Base-by-base conservation (phyloP, 2,113 vertebrate genomes). In the Gymnocephalus cernua region DNA sequence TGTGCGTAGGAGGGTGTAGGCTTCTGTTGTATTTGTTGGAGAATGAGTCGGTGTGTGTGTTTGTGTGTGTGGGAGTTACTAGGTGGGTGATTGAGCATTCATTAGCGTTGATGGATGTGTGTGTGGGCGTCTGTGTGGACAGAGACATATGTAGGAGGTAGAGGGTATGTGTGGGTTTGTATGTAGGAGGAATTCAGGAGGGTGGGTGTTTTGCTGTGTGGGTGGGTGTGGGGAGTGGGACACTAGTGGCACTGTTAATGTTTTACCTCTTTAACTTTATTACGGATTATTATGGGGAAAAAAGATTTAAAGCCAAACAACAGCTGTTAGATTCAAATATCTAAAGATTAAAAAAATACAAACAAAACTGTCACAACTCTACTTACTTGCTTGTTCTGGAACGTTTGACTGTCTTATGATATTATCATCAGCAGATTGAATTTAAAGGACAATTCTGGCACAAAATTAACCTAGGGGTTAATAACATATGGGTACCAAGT, bases 41-140 rank as follows among this genome's bases (percentile, higher is more conserved):
- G 74, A 68, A 74, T 79, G 87, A 83, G 88, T 88, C 9, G 41
- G 82, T 65, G 77, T 86, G 80, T 77, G 77, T 66, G 63, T 48
- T 8, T 64, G 62, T 67, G 74, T 54, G 35, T 53, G 84, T 88
- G 75, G 86, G 92, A 90, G 86, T 80, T 50, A 53, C 62, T 83
- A 16, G 25, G 84, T 73, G 89, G 70, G 81, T 83, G 88, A 80
- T 56, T 86, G 89, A 79, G 79, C 83, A 79, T 88, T 83, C 83
- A 86, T 88, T 84, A 66, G 29, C 12, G 62, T 63, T 90, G 88
- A 89, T 87, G 87, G 85, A 85, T 92, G 72, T 82, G 80, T 79
- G 71, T 73, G 83, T 29, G 82, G 59, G 87, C 41, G 25, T 85
- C 63, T 84, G 66, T 89, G 83, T 85, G 57, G 72, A 77, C 23